Evolutionary conservation across 2,797 vertebrate species (phyloP).

Genomic region (Micrastur ruficollis): DNA sequence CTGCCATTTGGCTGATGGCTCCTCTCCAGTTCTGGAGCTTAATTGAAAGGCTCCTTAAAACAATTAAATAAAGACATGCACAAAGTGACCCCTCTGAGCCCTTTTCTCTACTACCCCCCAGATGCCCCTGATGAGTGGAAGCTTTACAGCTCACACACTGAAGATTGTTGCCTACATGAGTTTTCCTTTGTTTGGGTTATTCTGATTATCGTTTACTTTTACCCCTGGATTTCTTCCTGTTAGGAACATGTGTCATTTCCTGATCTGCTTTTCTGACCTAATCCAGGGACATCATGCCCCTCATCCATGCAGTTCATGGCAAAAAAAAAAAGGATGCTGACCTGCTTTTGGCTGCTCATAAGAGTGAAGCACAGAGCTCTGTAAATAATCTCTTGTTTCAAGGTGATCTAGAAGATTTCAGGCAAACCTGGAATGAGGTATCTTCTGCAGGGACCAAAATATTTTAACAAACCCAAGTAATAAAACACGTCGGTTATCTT

Average conservation of each 20-base stretch:
- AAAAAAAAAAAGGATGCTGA: neutral
- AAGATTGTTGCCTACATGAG: neutral
- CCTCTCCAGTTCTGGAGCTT: neutral
- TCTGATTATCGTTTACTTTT: neutral
- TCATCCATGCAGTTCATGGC: neutral
- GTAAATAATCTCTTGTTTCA: neutral
- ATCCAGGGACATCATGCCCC: neutral
- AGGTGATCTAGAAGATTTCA: neutral
- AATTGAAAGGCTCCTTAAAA: neutral
- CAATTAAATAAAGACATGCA: neutral
- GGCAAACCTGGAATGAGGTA: rapidly evolving
- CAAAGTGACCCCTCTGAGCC: neutral
- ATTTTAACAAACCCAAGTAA: neutral
- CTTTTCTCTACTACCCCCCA: neutral
- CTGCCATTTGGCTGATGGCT: neutral
- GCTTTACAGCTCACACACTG: neutral
- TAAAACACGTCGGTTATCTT: neutral
- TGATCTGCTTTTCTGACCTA: neutral
- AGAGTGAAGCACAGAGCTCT: neutral
- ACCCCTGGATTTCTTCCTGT: neutral
- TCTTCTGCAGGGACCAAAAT: neutral
- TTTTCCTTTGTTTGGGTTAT: neutral
- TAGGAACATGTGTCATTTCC: neutral
- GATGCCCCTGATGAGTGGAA: neutral
- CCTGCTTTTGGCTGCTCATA: neutral